These are phyloP conservation scores for Mionectes olivaceus DNA, from an alignment of 2,797 vertebrate species.

Conservation along the genomic window DNA sequence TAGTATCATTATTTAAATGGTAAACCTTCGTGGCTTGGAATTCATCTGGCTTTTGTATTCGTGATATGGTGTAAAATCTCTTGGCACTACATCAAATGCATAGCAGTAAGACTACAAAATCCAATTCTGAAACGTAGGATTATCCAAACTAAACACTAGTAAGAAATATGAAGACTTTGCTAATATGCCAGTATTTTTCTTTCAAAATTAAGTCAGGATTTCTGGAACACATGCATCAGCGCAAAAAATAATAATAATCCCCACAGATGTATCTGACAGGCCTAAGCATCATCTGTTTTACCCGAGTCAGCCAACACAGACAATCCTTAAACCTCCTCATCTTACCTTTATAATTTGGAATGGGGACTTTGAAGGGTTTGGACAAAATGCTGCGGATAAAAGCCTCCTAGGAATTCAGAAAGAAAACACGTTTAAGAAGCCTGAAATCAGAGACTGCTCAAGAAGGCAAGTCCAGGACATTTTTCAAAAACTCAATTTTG, in stretches of 20 bases:
- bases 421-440: slow-evolving; percentile 15
- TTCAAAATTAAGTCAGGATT: slow-evolving; percentile 28
- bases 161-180: slow-evolving; percentile 47
- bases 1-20: background rate
- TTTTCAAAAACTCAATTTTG: background rate
- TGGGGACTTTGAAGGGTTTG: slow-evolving; percentile 95
- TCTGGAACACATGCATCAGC: background rate
- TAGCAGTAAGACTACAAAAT: slow-evolving; percentile 29
- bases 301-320: background rate
- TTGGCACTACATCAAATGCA: slow-evolving; percentile 38
- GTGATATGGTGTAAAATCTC: background rate
- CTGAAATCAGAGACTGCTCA: background rate
- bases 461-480: background rate
- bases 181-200: slow-evolving; percentile 29
- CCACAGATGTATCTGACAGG: slow-evolving; percentile 2
- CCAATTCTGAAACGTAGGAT: slow-evolving; percentile 37
- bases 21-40: background rate
- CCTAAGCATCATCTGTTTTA: slow-evolving; percentile 5
- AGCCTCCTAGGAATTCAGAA: slow-evolving; percentile 85
- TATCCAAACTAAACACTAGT: slow-evolving; percentile 48
- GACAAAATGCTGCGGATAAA: slow-evolving; percentile 96
- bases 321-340: slow-evolving; percentile 11
- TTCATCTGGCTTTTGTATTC: slow-evolving; percentile 30
- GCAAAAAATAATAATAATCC: slow-evolving; percentile 45
- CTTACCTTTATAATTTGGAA: slow-evolving; percentile 95